These are phyloP conservation scores for Anagyrus pseudococci DNA, from an alignment of 2,888 invertebrate species.

Conservation along the genomic window DNA sequence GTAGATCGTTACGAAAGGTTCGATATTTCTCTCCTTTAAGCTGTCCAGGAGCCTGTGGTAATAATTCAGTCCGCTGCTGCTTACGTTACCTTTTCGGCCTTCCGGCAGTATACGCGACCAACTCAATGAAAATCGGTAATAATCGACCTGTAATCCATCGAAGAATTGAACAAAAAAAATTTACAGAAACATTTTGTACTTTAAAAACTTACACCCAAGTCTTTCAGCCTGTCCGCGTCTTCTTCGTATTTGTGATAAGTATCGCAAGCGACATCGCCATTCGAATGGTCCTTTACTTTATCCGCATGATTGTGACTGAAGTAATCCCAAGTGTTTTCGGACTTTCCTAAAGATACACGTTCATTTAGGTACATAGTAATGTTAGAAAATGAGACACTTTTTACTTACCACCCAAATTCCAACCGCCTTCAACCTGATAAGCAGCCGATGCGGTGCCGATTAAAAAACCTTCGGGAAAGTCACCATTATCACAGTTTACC, in stretches of 20 bases:
- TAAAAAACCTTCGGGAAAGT: constrained; percentile 64
- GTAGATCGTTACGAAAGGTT: constrained; percentile 70
- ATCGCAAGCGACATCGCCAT: constrained; percentile 50
- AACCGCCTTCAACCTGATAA: constrained; percentile 69
- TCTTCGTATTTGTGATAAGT: constrained; percentile 45
- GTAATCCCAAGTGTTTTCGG: constrained; percentile 26
- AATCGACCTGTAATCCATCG: constrained; percentile 39
- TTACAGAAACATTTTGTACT: neutral
- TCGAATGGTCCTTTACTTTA: constrained; percentile 42
- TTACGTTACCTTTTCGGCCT: constrained; percentile 65
- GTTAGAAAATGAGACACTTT: neutral
- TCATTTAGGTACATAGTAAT: neutral
- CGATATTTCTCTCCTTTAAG: constrained; percentile 65
- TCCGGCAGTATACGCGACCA: constrained; percentile 74
- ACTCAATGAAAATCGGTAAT: constrained; percentile 70
- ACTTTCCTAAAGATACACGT: neutral
- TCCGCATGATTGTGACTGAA: constrained; percentile 27
- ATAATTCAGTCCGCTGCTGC: constrained; percentile 68
- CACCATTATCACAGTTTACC: neutral
- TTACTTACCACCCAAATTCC: constrained; percentile 23
- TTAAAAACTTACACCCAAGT: neutral
- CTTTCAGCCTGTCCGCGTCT: neutral
- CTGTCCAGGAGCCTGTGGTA: constrained; percentile 70
- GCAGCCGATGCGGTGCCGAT: constrained; percentile 69
- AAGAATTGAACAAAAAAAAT: neutral